phyloP scores from a whole-genome alignment of 2,888 invertebrate genomes.

The Himalopsyche japonica region DNA sequence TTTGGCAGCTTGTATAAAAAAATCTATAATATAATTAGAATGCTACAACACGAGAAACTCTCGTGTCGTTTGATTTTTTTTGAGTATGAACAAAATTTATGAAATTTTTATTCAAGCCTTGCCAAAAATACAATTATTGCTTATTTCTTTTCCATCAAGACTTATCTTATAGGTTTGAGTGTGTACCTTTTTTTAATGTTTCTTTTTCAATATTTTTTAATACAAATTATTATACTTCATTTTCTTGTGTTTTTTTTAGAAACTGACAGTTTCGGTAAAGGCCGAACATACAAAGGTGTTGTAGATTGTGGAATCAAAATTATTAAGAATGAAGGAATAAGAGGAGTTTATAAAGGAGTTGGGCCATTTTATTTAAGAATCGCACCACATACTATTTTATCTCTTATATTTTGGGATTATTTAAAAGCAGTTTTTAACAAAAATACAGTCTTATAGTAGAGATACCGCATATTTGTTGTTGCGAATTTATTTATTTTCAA shows the following conservation, averaged over 20 bases:
- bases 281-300: conserved; percentile 71
- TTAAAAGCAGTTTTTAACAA: conserved; percentile 39
- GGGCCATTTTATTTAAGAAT: conserved; percentile 74
- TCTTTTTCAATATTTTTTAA: too few species aligned
- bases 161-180: too few species aligned
- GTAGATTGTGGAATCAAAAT: conserved; percentile 79
- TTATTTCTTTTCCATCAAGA: too few species aligned
- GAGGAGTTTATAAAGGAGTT: conserved; percentile 79
- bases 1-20: too few species aligned
- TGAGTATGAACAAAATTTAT: background rate
- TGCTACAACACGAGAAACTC: too few species aligned
- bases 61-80: background rate
- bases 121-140: too few species aligned
- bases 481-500: too few species aligned
- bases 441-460: background rate
- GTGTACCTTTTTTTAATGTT: too few species aligned
- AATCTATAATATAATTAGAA: too few species aligned
- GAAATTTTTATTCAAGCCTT: too few species aligned
- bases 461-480: too few species aligned
- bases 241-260: conserved; percentile 51
- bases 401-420: conserved; percentile 76
- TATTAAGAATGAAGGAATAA: conserved; percentile 73
- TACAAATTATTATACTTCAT: too few species aligned
- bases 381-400: conserved; percentile 78
- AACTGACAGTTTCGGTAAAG: conserved; percentile 62